Conservation (phyloP, 1,140 invertebrate species). For the Odontomachus brunneus region DNA sequence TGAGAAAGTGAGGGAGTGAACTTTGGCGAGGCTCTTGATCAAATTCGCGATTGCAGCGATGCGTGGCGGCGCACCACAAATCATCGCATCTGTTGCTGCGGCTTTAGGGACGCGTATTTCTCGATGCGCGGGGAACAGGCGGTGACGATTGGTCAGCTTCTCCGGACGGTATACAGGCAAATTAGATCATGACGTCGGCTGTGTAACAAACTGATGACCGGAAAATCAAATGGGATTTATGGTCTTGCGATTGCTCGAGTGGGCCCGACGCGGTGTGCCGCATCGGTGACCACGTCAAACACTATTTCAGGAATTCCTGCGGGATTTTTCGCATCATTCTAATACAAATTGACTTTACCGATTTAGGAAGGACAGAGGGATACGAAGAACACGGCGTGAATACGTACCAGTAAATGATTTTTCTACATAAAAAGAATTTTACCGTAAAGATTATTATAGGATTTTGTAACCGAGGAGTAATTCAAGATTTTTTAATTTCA, state of each 20-base stretch:
- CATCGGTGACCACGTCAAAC: neutral
- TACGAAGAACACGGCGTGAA: too few species aligned
- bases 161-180: conserved; percentile 57
- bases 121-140: conserved; percentile 23
- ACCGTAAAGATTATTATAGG: too few species aligned
- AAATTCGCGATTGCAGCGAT: conserved; percentile 51
- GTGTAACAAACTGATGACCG: conserved; percentile 75
- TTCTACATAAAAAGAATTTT: too few species aligned
- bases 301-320: neutral
- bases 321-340: neutral
- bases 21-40: conserved; percentile 29
- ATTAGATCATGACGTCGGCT: conserved; percentile 75
- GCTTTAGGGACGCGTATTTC: conserved; percentile 68
- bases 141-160: conserved; percentile 22
- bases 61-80: conserved; percentile 70
- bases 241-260: conserved; percentile 51
- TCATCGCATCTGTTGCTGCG: conserved; percentile 77
- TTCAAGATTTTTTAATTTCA: too few species aligned
- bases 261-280: neutral
- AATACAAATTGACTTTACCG: neutral
- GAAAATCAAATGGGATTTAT: conserved; percentile 77
- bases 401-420: neutral
- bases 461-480: too few species aligned
- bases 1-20: neutral
- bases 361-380: neutral